phyloP scores from a whole-genome alignment of 2,113 vertebrate genomes.

The Actinemys pallida region DNA sequence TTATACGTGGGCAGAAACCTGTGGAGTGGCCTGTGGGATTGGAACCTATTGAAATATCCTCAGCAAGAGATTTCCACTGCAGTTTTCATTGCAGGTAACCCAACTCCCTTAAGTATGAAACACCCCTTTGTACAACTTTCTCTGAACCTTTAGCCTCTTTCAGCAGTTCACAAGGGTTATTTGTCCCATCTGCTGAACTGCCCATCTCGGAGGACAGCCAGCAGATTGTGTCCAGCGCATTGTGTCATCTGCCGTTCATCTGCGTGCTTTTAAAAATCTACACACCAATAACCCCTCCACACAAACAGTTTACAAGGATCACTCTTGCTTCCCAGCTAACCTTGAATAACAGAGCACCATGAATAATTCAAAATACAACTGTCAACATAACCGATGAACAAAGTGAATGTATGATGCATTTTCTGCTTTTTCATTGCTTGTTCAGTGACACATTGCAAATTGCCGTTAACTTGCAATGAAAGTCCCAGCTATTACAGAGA shows the following conservation, averaged over 20 bases:
- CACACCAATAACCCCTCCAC: not conserved
- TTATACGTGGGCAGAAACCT: not conserved
- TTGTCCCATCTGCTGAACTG: not conserved
- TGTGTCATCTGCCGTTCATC: not conserved
- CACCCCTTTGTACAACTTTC: not conserved
- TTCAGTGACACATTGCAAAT: not conserved
- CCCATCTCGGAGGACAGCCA: not conserved
- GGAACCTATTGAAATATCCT: not conserved
- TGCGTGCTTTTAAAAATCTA: not conserved
- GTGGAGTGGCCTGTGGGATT: not conserved
- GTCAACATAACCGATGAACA: not conserved
- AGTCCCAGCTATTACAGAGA: not conserved
- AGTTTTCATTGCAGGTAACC: not conserved
- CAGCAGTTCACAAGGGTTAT: not conserved
- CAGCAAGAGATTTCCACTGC: not conserved
- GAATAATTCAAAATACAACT: not conserved
- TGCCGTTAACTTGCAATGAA: not conserved
- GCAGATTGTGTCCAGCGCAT: not conserved
- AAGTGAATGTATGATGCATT: accelerated
- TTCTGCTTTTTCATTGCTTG: not conserved
- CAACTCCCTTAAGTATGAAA: not conserved
- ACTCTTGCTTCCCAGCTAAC: accelerated
- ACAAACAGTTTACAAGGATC: not conserved
- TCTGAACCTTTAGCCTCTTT: not conserved
- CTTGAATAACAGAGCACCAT: not conserved